Base-by-base conservation (phyloP, 1,140 invertebrate species). In the Drosophila leontia region DNA sequence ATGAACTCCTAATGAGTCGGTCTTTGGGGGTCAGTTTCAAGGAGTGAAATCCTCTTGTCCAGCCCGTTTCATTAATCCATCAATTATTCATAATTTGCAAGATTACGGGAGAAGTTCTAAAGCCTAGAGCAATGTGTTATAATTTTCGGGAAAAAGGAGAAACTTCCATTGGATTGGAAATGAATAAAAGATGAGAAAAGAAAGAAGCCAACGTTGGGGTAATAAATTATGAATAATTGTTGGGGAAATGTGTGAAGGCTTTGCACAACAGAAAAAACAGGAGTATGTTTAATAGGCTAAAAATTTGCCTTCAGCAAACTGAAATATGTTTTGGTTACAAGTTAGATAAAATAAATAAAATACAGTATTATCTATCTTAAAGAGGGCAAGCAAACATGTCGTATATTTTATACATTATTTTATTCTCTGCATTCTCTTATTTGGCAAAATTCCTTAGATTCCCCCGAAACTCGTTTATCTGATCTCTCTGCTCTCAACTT, bases 41-140 rank as follows among this genome's bases (percentile, higher is more conserved):
- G 29, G 35, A 59, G n/a, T n/a, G 13, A 6, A 71, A 32, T 32
- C 15, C 39, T 15, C 11, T 42, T 19, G 34, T 59, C 29, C 17
- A 26, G 19, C 9, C 37, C 23, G 35, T 48, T 51, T 55, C 35
- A 65, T 67, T 50, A 41, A 62, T 65, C 23, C 23, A 80, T 74
- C 78, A 56, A 82, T 82, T 39, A 63, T 67, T 78, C 58, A 82
- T 68, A 45, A 62, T 68, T 82, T 67, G 74, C 34, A 39, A 63
- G 42, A 37, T 39, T 64, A 42, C 15, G 19, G 26, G 8, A 35
- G 13, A 51, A 50, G 19, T 17, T 51, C 29, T 29, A 12, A 29
- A 32, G 63, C 53, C 55, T 37, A 45, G 34, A 32, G 39, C 34
- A 41, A 23, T 23, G 19, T 61, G 45, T 35, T 41, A 55, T 64